Percentiles rank a stretch among this genome's conserved stretches.
Conservation (phyloP, 2,888 invertebrate genomes). For the Thymelicus sylvestris region DNA sequence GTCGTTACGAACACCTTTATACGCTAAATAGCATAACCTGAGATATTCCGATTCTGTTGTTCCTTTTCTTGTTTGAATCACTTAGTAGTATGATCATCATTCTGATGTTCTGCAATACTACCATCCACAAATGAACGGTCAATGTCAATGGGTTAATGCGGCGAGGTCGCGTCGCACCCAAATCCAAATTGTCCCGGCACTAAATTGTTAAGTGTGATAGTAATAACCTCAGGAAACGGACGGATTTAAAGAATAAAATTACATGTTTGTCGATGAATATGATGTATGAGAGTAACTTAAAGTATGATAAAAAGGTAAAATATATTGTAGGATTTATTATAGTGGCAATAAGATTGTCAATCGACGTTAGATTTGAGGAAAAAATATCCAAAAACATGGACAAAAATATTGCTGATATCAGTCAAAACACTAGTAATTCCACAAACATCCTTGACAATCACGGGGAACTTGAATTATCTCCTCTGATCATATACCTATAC, state of each 20-base stretch:
- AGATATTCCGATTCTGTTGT: too few relatives aligned
- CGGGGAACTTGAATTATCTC: conserved; percentile 14
- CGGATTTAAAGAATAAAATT: too few relatives aligned
- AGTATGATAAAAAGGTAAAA: too few relatives aligned
- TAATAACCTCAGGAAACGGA: too few relatives aligned
- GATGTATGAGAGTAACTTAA: too few relatives aligned
- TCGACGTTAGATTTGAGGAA: background rate
- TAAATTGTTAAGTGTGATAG: conserved; percentile 15
- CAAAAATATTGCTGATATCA: background rate
- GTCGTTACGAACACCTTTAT: too few relatives aligned
- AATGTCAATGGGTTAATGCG: conserved; percentile 34
- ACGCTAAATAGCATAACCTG: too few relatives aligned
- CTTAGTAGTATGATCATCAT: background rate
- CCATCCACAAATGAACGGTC: conserved; percentile 15
- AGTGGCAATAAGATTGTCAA: too few relatives aligned
- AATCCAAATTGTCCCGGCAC: conserved; percentile 56
- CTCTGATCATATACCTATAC: background rate
- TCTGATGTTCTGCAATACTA: background rate
- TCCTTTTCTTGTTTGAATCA: background rate
- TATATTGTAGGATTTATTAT: too few relatives aligned
- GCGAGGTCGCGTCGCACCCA: conserved; percentile 56
- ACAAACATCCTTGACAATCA: conserved; percentile 12
- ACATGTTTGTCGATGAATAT: too few relatives aligned
- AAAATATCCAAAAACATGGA: background rate
- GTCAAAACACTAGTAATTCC: background rate